Base-by-base conservation (phyloP, 2,113 vertebrate genomes). In the Todiramphus chloris region DNA sequence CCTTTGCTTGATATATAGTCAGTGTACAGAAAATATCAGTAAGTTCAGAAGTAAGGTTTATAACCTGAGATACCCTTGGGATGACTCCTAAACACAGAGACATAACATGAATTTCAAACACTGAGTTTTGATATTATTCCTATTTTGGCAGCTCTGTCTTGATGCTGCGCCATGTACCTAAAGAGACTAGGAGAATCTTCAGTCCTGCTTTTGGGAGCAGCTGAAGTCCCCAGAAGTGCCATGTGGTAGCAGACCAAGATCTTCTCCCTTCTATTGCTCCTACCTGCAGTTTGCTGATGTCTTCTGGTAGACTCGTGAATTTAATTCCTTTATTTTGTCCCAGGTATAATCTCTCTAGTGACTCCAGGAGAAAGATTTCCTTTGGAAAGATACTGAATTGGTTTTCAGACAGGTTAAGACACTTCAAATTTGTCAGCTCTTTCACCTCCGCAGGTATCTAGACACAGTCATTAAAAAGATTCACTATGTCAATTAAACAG, bases 281-380 rank as follows among this genome's bases (percentile, higher is more conserved):
- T 97, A 96, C 97, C 96, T 97, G 83, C 28, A 97, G 70, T 84
- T 94, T 94, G 13, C 53, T 92, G 90, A 98, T 96, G 46, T 91
- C 51, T 76, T 95, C 94, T 77, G 97, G 96, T 44, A 98, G 15
- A 51, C 3, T 66, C 41, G 84, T 84, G 44, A 98, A 59, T 93
- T 97, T 97, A 79, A 76, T 83, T 86, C 96, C 97, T 53, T 95
- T 95, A 64, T 98, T 96, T 96, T 98, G 97, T 56, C 98, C 97
- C 43, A 98, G 46, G 56, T 98, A 94, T 48, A 98, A 94, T 85
- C 83, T 96, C 93, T 98, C 96, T 80, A 98, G 95, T 50, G 96
- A 96, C 5, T 51, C n/a, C 62, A 98, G 64, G 28, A 87, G 84
- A 91, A 98, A 94, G 43, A 97, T 80, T 95, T 97, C 94, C 50